phyloP scores from a whole-genome alignment of 2,888 invertebrate genomes.

The Coenonympha glycerion region DNA sequence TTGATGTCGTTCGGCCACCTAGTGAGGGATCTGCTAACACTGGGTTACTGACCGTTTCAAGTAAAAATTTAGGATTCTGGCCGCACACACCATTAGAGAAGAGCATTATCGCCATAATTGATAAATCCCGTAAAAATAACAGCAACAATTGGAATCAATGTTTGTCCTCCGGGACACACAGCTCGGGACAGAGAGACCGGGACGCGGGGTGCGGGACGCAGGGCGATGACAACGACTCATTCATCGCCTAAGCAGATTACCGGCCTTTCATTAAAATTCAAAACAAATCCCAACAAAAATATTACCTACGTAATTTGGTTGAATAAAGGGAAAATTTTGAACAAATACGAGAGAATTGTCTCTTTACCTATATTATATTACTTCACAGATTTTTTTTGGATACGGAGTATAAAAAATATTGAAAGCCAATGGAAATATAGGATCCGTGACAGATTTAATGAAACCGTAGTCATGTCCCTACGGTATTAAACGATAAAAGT shows the following conservation, averaged over 20 bases:
- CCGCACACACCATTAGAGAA: background rate
- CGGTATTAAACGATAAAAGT: conserved; percentile 1
- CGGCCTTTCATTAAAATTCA: background rate
- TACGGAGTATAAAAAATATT: too few relatives aligned
- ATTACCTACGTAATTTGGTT: too few relatives aligned
- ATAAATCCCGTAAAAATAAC: background rate
- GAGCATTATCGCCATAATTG: background rate
- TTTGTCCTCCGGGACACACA: background rate
- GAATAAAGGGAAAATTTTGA: too few relatives aligned
- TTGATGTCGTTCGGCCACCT: too few relatives aligned
- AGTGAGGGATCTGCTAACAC: too few relatives aligned
- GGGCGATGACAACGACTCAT: too few relatives aligned
- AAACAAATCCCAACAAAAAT: background rate
- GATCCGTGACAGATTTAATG: background rate
- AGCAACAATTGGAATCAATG: background rate
- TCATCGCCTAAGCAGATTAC: background rate
- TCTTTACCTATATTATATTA: too few relatives aligned
- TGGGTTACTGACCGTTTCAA: too few relatives aligned
- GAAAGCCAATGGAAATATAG: background rate
- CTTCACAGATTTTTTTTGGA: too few relatives aligned
- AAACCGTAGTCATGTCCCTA: background rate
- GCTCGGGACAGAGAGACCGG: background rate
- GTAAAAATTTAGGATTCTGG: background rate
- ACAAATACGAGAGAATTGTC: too few relatives aligned
- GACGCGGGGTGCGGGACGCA: too few relatives aligned